phyloP scores from a whole-genome alignment of 1,140 invertebrate genomes.

The Zaprionus vittiger region DNA sequence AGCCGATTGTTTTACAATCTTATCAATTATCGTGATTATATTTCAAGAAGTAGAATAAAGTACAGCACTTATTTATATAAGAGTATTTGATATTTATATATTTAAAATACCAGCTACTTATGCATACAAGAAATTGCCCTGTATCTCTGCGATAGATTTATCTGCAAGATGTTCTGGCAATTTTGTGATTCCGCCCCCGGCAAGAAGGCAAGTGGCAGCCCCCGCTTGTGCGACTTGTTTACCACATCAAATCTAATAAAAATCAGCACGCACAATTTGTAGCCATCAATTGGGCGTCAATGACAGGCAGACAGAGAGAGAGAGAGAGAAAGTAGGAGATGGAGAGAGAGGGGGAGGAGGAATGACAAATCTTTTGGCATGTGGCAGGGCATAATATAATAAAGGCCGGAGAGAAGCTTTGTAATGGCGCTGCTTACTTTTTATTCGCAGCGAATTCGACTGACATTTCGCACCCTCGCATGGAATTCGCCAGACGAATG shows the following conservation, averaged over 20 bases:
- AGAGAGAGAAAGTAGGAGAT: neutral
- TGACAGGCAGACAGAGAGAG: conserved; percentile 33
- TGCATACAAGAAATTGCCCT: neutral
- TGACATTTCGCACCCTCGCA: conserved; percentile 15
- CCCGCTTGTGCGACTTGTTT: conserved; percentile 43
- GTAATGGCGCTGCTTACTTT: conserved; percentile 35
- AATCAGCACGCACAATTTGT: conserved; percentile 59
- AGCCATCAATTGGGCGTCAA: conserved; percentile 50
- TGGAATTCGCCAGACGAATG: neutral
- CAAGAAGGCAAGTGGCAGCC: neutral
- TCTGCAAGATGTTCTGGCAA: neutral
- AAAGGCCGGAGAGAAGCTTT: conserved; percentile 33
- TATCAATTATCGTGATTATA: too few species aligned
- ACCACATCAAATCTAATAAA: conserved; percentile 63
- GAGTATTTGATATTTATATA: too few species aligned
- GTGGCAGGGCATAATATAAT: conserved; percentile 37
- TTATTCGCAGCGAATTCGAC: conserved; percentile 22
- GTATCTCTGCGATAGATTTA: neutral
- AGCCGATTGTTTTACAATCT: too few species aligned
- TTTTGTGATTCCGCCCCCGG: neutral
- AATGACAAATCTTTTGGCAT: conserved; percentile 37
- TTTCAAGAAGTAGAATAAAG: too few species aligned
- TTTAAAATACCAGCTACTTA: too few species aligned
- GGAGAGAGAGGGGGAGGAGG: neutral
- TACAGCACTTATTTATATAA: too few species aligned